Conservation (phyloP, 2,888 invertebrate genomes). For the Agriotes lineatus region DNA sequence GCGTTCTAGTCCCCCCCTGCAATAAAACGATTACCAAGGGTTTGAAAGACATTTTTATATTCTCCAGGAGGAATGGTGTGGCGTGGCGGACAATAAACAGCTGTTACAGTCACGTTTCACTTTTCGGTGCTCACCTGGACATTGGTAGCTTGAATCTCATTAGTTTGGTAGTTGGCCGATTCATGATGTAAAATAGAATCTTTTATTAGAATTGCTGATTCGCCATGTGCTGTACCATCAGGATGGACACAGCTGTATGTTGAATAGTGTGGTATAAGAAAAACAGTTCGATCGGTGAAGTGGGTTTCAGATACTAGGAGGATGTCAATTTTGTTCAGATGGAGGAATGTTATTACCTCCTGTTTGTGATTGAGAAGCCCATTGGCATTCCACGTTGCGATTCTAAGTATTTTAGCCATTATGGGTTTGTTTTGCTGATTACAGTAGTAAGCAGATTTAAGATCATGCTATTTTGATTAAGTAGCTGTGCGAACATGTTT, state of each 20-base stretch:
- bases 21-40: conserved; percentile 38
- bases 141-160: conserved; percentile 16
- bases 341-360: background rate
- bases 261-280: background rate
- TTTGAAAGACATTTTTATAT: background rate
- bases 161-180: conserved; percentile 2
- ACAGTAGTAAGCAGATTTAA: conserved; percentile 10
- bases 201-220: conserved; percentile 1
- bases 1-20: conserved; percentile 48
- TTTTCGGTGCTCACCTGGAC: conserved; percentile 9
- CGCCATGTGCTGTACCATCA: conserved; percentile 3
- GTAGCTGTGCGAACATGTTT: conserved; percentile 12
- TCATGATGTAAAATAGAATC: conserved; percentile 1
- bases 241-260: conserved; percentile 1
- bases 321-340: conserved; percentile 16
- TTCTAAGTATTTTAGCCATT: conserved; percentile 6
- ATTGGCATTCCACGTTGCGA: conserved; percentile 24
- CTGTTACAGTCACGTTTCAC: conserved; percentile 13
- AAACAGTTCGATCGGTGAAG: background rate
- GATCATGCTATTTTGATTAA: conserved; percentile 22
- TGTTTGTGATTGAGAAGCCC: conserved; percentile 6
- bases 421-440: background rate
- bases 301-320: conserved; percentile 9
- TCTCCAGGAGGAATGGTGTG: conserved; percentile 1
- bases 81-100: conserved; percentile 5